Percentiles rank a stretch among this genome's conserved stretches.
phyloP scores from a whole-genome alignment of 2,888 invertebrate species.

The Agrochola lota region DNA sequence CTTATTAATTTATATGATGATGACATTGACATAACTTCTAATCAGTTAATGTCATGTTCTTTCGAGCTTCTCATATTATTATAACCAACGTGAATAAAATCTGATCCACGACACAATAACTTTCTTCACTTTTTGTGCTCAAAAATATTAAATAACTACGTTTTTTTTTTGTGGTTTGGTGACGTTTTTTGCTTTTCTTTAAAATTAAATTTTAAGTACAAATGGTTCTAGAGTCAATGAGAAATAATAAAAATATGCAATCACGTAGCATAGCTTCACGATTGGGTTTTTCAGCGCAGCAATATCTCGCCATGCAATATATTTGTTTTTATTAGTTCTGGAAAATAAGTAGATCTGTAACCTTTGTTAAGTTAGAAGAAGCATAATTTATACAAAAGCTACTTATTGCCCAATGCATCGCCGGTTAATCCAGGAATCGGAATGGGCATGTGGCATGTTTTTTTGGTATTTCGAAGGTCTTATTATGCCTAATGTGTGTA shows the following conservation, averaged over 20 bases:
- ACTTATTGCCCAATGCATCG: not conserved
- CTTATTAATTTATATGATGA: not conserved
- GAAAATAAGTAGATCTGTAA: slow-evolving; percentile 2
- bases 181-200: not conserved
- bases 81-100: slow-evolving; percentile 1
- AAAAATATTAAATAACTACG: not conserved
- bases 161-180: not conserved
- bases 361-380: not conserved
- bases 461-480: not conserved
- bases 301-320: slow-evolving; percentile 8
- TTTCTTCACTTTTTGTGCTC: slow-evolving; percentile 4
- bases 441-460: not conserved
- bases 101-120: slow-evolving; percentile 13
- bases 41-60: not conserved
- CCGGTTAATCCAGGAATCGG: not conserved
- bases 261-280: not conserved
- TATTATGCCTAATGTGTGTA: not conserved
- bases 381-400: not conserved
- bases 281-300: slow-evolving; percentile 18
- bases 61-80: not conserved
- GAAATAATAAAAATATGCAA: not conserved
- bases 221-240: not conserved
- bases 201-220: not conserved
- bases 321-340: slow-evolving; percentile 5
- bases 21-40: not conserved